A percentile compares a stretch with the other conserved stretches of the same genome.
phyloP scores from a whole-genome alignment of 2,113 vertebrate genomes.

The Pongo pygmaeus region DNA sequence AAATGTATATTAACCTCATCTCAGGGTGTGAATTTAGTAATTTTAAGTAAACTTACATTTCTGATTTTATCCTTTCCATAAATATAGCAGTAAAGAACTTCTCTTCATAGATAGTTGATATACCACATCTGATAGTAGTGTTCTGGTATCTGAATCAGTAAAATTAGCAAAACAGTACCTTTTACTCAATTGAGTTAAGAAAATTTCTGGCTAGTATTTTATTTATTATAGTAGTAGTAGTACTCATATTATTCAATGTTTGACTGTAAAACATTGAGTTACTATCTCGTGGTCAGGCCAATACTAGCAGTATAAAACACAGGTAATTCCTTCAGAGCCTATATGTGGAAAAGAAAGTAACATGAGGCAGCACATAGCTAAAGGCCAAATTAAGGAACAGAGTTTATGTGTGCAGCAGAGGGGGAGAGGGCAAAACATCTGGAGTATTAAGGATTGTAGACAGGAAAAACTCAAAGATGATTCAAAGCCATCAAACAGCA shows the following conservation, averaged over 20 bases:
- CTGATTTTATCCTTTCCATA: neutral
- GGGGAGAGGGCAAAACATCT: too few relatives aligned
- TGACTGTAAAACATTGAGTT: neutral
- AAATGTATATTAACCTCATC: neutral
- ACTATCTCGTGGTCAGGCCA: neutral
- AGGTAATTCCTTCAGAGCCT: neutral
- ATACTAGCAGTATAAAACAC: neutral
- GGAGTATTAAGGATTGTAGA: neutral
- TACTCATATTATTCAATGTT: neutral
- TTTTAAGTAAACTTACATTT: constrained; percentile 11
- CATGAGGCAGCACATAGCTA: neutral
- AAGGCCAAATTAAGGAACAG: neutral
- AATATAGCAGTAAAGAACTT: neutral
- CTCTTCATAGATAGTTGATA: neutral
- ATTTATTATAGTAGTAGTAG: neutral
- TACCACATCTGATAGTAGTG: neutral
- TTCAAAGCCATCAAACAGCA: neutral
- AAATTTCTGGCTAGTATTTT: neutral
- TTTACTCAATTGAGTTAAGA: neutral
- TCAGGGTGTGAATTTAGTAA: neutral
- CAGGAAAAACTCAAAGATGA: neutral
- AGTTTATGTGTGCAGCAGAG: neutral
- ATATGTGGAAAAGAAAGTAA: neutral
- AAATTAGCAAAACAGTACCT: neutral
- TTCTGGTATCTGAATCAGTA: neutral